Conservation (phyloP, 2,113 vertebrate species). For the Balaenoptera acutorostrata region DNA sequence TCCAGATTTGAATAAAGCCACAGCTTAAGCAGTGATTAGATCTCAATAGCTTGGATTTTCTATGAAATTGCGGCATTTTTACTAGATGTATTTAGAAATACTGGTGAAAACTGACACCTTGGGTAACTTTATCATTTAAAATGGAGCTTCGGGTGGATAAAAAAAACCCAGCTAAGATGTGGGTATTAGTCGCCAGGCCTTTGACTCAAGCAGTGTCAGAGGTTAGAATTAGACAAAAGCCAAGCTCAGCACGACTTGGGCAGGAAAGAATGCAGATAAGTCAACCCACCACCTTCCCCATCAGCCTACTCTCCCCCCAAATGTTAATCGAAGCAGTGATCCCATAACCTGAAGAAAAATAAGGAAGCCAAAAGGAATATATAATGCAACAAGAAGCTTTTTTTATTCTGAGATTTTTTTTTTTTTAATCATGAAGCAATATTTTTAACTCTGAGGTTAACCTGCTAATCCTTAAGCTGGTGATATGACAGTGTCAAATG, state of each 20-base stretch:
- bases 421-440: constrained; percentile 82
- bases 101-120: constrained; percentile 82
- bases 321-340: constrained; percentile 70
- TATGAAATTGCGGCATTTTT: constrained; percentile 79
- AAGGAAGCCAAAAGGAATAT: constrained; percentile 70
- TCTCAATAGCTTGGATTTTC: constrained; percentile 83
- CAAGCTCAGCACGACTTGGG: constrained; percentile 66
- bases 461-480: constrained; percentile 88
- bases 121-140: constrained; percentile 82
- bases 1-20: constrained; percentile 84
- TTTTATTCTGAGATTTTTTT: constrained; percentile 74
- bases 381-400: constrained; percentile 62
- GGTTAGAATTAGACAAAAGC: constrained; percentile 81
- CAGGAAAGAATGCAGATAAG: constrained; percentile 74
- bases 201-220: constrained; percentile 78
- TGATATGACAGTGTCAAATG: constrained; percentile 84
- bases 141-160: constrained; percentile 24
- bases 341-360: constrained; percentile 67
- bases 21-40: constrained; percentile 83
- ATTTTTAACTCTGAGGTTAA: constrained; percentile 86
- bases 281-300: constrained; percentile 68
- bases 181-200: constrained; percentile 78
- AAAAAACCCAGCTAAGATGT: constrained; percentile 68
- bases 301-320: constrained; percentile 56
- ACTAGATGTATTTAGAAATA: constrained; percentile 70